Evolutionary conservation across 2,888 invertebrate genomes (phyloP).

Genomic region (Melanargia galathea): DNA sequence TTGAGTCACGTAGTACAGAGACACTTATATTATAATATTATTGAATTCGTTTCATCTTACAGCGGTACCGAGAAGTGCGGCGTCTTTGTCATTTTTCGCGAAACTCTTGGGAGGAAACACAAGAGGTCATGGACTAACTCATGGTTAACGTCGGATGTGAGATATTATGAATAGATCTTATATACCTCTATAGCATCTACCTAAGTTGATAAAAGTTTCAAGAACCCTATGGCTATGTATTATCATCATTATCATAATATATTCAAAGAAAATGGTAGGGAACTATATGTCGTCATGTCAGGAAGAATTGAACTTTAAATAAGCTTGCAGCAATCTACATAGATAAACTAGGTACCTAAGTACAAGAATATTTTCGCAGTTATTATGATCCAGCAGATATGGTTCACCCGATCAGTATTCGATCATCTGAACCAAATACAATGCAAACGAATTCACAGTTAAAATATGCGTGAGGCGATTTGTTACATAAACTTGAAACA

Average conservation of each 20-base stretch:
- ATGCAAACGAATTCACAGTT: conserved; percentile 8
- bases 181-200: background rate
- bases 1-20: conserved; percentile 32
- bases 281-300: background rate
- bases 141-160: conserved; percentile 8
- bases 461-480: conserved; percentile 1
- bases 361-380: too few species aligned
- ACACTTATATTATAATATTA: conserved; percentile 19
- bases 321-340: too few species aligned
- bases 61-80: conserved; percentile 35
- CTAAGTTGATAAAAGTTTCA: background rate
- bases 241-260: too few species aligned
- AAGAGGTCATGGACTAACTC: conserved; percentile 13
- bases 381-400: too few species aligned
- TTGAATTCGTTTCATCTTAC: conserved; percentile 28
- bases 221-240: background rate
- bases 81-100: conserved; percentile 32
- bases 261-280: too few species aligned
- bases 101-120: conserved; percentile 33
- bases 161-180: conserved; percentile 3
- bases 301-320: background rate
- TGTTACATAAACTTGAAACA: conserved; percentile 12
- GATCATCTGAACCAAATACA: conserved; percentile 4
- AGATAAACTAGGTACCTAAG: too few species aligned
- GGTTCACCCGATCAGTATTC: too few species aligned